Evolutionary conservation across 2,888 invertebrate genomes (phyloP), one percentile per base, ranked within the genome.

Genomic region (Glyphotaelius pellucidus): DNA sequence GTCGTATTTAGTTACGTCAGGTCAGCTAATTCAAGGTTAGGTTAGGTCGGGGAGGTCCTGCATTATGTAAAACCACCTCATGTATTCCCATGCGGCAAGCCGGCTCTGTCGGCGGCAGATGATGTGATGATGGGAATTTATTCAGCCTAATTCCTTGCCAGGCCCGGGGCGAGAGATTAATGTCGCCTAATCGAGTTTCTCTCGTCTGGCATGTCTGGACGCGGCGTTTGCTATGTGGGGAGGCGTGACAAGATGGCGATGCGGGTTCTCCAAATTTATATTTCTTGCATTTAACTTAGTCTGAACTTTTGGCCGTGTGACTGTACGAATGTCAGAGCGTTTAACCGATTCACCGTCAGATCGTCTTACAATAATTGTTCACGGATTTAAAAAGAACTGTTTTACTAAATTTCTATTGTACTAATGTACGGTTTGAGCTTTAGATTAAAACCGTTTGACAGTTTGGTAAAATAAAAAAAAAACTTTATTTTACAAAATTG

Each of bases 71-170:
- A 67, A n/a, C n/a, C 67, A 7, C 11, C 5, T 7, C 25, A n/a
- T 67, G 67, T 67, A 67, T 9, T 9, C 25, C 25, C 38, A 25
- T 19, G 19, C 14, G 25, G 35, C 38, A 32, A 32, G 19, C 14
- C 35, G 83, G 83, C 38, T 35, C 83, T 35, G 83, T 35, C 83
- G 32, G 83, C 11, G 83, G 31, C 32, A 83, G 83, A 83, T 83
- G 83, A 83, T 32, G 83, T 19, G 83, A 83, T 83, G 38, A 83
- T 83, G 83, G 35, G 38, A 83, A 83, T 83, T 83, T 83, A 83
- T 83, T 83, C 38, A n/a, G 83, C 83, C 25, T 83, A 83, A 83
- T 83, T 83, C 83, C 35, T 31, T 1, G 83, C 83, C 32, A 35
- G 35, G 83, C 83, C 38, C 14, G 35, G 83, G 83, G 83, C 83